Percentiles rank a stretch among this genome's conserved stretches.
Conservation (phyloP, 2,888 invertebrate species). For the Nebria brevicollis region DNA sequence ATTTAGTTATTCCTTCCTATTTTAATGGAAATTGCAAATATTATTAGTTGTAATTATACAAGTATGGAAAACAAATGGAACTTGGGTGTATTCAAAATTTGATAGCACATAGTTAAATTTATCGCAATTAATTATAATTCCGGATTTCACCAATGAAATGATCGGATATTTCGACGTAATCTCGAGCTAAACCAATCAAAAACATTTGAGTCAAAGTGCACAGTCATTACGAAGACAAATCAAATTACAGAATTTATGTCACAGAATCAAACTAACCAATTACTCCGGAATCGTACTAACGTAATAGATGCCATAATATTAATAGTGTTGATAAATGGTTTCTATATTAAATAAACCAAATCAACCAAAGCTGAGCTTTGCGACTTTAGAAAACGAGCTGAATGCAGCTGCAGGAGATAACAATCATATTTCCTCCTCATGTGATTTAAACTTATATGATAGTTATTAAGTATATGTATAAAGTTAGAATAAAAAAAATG, state of each 20-base stretch:
- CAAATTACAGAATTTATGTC: neutral
- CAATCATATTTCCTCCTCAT: no score
- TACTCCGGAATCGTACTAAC: neutral
- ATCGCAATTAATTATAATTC: neutral
- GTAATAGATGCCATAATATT: neutral
- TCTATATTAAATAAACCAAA: neutral
- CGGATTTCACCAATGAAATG: neutral
- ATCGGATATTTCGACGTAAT: neutral
- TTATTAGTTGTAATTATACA: neutral
- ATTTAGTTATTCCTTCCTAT: neutral
- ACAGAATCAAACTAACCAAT: neutral
- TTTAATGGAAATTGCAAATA: neutral
- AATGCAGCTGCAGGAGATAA: no score
- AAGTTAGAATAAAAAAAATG: no score
- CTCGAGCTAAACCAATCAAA: neutral
- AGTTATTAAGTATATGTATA: no score
- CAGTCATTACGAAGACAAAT: neutral
- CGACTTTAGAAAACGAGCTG: neutral
- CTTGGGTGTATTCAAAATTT: neutral
- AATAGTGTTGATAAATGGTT: neutral
- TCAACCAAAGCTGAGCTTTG: neutral
- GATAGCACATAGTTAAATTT: neutral
- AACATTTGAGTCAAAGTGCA: neutral
- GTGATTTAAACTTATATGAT: no score
- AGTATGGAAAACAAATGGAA: neutral